Base-by-base conservation (phyloP, 2,888 invertebrate genomes). In the Ptychoptera albimana region DNA sequence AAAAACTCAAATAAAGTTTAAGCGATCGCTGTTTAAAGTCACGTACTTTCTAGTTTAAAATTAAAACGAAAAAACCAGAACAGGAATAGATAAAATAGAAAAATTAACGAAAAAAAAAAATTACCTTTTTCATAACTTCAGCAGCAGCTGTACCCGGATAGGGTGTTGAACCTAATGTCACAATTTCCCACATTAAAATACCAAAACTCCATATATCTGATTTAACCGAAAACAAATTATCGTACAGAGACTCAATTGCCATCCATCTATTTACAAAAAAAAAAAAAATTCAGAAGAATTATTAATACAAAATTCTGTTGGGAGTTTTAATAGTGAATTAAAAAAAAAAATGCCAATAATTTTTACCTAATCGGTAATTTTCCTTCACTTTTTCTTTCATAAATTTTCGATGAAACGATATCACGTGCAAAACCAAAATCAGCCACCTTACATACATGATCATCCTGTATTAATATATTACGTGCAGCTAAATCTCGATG, bases 201-300 rank as follows among this genome's bases (percentile, higher is more conserved):
- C 93, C 93, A 56, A 92, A 94, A 54, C 92, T 91, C 93, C 93
- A 94, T 38, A 93, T 85, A 60, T 94, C 94, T 2, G 91, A 89
- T 64, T 92, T 91, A 2, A 85, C 80, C 10, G 91, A 88, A 66
- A 91, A 94, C 57, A 92, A 79, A 59, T 92, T 92, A 60, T 94
- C 92, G 61, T 87, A 89, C 2, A 94, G 74, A 2, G 92, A 89
- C 58, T 94, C 94, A 0, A 91, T 89, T 0, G 93, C 89, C 93
- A 94, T 93, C 94, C 94, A 94, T 61, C 92, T 76, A 60, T 2
- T 62, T 58, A 41, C 9, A 8, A 35, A 49, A 29, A 46, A 35
- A 39, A n/a, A 16, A 32, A 37, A 29, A 37, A 42, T 30, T 31
- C n/a, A 11, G 9, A 7, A 7, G 9, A 9, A 11, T 32, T 32